Conservation (phyloP, 2,113 vertebrate species). For the Entelurus aequoreus region DNA sequence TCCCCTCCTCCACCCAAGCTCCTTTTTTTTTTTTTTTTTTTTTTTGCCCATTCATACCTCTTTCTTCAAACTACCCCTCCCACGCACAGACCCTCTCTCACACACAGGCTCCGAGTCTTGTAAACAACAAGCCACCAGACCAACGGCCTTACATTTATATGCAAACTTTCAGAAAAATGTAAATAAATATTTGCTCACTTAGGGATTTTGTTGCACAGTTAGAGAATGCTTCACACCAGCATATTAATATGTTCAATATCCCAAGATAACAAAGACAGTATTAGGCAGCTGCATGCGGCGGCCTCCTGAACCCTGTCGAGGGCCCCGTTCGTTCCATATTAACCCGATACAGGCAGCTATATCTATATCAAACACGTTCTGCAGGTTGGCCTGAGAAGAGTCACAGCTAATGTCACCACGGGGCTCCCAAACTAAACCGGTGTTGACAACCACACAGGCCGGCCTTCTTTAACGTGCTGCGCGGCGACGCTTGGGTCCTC, state of each 20-base stretch:
- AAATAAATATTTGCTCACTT: neutral
- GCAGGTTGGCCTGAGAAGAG: slow-evolving; percentile 63
- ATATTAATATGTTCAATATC: slow-evolving; percentile 16
- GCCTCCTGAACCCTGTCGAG: slow-evolving; percentile 36
- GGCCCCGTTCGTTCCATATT: slow-evolving; percentile 33
- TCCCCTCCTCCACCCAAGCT: slow-evolving; percentile 75
- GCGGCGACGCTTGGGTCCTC: slow-evolving; percentile 63
- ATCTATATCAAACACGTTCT: slow-evolving; percentile 59
- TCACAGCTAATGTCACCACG: slow-evolving; percentile 63
- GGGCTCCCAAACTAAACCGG: slow-evolving; percentile 75
- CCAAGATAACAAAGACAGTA: slow-evolving; percentile 35
- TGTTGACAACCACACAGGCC: slow-evolving; percentile 87
- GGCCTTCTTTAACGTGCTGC: slow-evolving; percentile 67
- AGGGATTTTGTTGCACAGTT: neutral
- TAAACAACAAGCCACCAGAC: slow-evolving; percentile 38
- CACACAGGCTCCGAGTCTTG: slow-evolving; percentile 21
- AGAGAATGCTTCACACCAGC: slow-evolving; percentile 7
- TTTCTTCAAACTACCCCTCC: slow-evolving; percentile 42
- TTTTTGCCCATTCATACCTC: slow-evolving; percentile 72
- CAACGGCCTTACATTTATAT: slow-evolving; percentile 5
- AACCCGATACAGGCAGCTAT: slow-evolving; percentile 40
- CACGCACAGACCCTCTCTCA: slow-evolving; percentile 11
- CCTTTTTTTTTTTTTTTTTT: slow-evolving; percentile 59
- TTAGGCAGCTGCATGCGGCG: slow-evolving; percentile 49
- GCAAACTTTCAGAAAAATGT: neutral